A percentile compares a stretch with the other conserved stretches of the same genome.
phyloP scores from a whole-genome alignment of 2,888 invertebrate genomes.

The Cotesia congregata region DNA sequence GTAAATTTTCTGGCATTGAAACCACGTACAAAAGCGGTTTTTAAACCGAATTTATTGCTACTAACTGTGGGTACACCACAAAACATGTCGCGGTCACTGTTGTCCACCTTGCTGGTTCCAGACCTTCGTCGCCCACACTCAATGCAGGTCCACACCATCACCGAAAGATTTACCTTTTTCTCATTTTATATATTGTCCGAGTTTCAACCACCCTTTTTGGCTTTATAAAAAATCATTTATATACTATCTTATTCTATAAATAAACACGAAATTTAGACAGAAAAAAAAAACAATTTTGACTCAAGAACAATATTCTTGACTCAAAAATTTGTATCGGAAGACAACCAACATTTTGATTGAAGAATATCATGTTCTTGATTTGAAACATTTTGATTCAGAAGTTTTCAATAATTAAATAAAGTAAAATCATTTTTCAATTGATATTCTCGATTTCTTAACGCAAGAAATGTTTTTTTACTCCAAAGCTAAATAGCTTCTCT shows the following conservation, averaged over 20 bases:
- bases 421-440: too few species aligned
- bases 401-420: too few species aligned
- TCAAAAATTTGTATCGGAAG: too few species aligned
- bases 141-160: neutral
- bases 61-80: conserved; percentile 49
- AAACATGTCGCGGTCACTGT: conserved; percentile 54
- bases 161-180: conserved; percentile 3
- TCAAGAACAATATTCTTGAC: too few species aligned
- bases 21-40: conserved; percentile 59
- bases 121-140: conserved; percentile 31
- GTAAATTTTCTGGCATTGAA: conserved; percentile 44
- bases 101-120: conserved; percentile 32
- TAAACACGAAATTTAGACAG: neutral
- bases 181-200: neutral
- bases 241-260: neutral
- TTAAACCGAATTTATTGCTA: conserved; percentile 62
- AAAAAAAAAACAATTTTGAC: neutral
- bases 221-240: neutral
- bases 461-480: too few species aligned
- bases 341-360: too few species aligned
- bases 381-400: too few species aligned
- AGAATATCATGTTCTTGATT: too few species aligned
- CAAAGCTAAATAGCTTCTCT: too few species aligned
- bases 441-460: too few species aligned
- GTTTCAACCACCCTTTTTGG: neutral